Evolutionary conservation across 2,888 invertebrate genomes (phyloP).

Genomic region (Teleiodes luculella): DNA sequence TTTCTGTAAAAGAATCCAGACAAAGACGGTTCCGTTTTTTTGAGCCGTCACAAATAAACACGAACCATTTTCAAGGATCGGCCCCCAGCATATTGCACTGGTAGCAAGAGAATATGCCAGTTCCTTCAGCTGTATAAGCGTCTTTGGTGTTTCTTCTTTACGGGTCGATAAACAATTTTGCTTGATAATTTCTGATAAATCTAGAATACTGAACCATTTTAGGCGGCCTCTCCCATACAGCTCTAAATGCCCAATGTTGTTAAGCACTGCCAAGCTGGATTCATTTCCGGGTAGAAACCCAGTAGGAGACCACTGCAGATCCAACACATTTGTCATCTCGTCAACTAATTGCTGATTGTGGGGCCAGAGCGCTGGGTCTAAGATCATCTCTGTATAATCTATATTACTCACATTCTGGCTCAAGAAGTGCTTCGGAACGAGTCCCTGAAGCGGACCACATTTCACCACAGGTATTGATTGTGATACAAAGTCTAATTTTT

Average conservation of each 20-base stretch:
- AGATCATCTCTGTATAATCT: slow-evolving; percentile 52
- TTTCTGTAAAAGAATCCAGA: slow-evolving; percentile 46
- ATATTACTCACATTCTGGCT: slow-evolving; percentile 41
- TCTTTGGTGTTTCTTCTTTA: slow-evolving; percentile 24
- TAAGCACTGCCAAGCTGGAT: slow-evolving; percentile 49
- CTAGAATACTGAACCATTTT: slow-evolving; percentile 40
- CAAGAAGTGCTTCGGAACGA: slow-evolving; percentile 41
- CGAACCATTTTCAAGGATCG: slow-evolving; percentile 36
- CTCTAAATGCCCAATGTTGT: slow-evolving; percentile 57
- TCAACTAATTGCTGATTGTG: slow-evolving; percentile 47
- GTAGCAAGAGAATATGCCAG: slow-evolving; percentile 42
- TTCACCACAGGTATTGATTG: slow-evolving; percentile 41
- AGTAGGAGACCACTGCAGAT: slow-evolving; percentile 57
- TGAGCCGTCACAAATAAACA: slow-evolving; percentile 60
- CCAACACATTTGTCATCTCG: slow-evolving; percentile 43
- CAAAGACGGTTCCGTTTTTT: slow-evolving; percentile 47
- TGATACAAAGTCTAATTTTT: slow-evolving; percentile 47
- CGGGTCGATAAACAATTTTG: slow-evolving; percentile 24
- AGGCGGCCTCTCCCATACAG: slow-evolving; percentile 35
- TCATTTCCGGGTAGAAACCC: slow-evolving; percentile 30
- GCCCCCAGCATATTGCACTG: slow-evolving; percentile 53
- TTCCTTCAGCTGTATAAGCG: slow-evolving; percentile 41
- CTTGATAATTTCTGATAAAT: slow-evolving; percentile 42
- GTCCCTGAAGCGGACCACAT: slow-evolving; percentile 41
- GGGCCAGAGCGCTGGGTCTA: slow-evolving; percentile 59